Base-by-base conservation (phyloP, 2,113 vertebrate species). In the Anguilla japonica region DNA sequence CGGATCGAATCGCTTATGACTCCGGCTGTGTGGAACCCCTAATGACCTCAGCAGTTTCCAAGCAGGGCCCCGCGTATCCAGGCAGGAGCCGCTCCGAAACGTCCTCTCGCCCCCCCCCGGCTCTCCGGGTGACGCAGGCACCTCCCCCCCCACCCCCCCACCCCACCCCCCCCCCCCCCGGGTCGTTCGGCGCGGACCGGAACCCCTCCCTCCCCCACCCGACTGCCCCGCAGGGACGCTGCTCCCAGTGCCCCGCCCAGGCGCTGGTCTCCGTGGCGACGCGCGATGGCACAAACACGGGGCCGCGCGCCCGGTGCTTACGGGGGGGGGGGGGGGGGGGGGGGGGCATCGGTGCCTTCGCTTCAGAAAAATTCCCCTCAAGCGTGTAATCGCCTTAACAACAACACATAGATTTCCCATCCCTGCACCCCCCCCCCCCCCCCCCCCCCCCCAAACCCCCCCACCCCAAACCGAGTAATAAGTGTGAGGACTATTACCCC, bases 401-500 rank as follows among this genome's bases (percentile, higher is more conserved):
- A 91, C 91, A 92, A 92, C 92, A 93, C 91, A 89, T 86, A 87
- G 87, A 91, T 91, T 87, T 92, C 88, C 90, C 90, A 90, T 91
- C 89, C 91, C 50, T 43, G 86, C 60, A 22, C 60, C 60, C 18
- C 22, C 60, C 18, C 60, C 56, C 0, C 56, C n/a, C n/a, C n/a
- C n/a, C n/a, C n/a, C 18, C 56, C 56, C 15, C 1, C 56, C 56
- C 18, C 56, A 18, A 67, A 60, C 60, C 18, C 60, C 18, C 56
- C 56, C 15, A 14, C 56, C 56, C 18, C 56, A 18, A 67, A 60
- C 89, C 87, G 11, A 87, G 89, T 93, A 93, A 93, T 93, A 93
- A 91, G 92, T 93, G 92, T 91, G 91, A 93, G 91, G 90, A 88
- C 91, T 89, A 91, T 91, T 91, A 91, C 88, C 39, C 60, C 90